Evolutionary conservation across 2,113 vertebrate genomes (phyloP), one percentile per base, ranked within the genome.

Genomic region (Platysternon megacephalum): DNA sequence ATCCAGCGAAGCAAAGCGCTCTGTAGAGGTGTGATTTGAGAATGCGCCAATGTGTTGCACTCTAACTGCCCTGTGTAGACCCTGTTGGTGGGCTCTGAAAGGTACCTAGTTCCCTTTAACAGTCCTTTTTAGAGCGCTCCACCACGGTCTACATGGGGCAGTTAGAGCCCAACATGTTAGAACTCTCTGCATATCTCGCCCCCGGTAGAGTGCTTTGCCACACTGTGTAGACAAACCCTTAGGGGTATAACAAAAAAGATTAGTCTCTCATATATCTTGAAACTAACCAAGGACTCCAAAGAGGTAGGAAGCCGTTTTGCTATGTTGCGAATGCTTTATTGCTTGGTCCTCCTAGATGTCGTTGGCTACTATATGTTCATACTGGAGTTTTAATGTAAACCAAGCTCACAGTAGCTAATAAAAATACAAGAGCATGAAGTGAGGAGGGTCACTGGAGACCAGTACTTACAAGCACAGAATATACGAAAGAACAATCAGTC

Each of bases 191-290:
- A 56, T 11, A 56, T 56, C 55, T 28, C 11, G 11, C 26, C 26
- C 55, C 55, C 51, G 5, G 10, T 28, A 56, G 8, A 56, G 10
- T 28, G 55, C 24, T 28, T 56, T 56, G 26, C 55, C 1, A 2
- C 55, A 56, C 55, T 56, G 24, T 56, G 26, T 56, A 28, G 55
- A 56, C 55, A 56, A 56, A 24, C 55, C 26, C 51, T 52, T 52
- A 19, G 51, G 51, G 78, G 48, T 58, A 56, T 12, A 28, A 46
- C 11, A 19, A 35, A 91, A 95, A 91, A 90, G 82, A 92, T 88
- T 17, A 85, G 35, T 51, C n/a, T 94, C 51, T 93, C 91, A 76
- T 91, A 35, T 82, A 51, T 29, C 82, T 89, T 93, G 82, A 90
- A 94, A 17, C 56, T 90, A 96, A 68, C 19, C 84, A 93, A 79